Percentiles rank a stretch among this genome's conserved stretches.
phyloP scores from a whole-genome alignment of 2,888 invertebrate species.

The Noctuana brunneofusca region DNA sequence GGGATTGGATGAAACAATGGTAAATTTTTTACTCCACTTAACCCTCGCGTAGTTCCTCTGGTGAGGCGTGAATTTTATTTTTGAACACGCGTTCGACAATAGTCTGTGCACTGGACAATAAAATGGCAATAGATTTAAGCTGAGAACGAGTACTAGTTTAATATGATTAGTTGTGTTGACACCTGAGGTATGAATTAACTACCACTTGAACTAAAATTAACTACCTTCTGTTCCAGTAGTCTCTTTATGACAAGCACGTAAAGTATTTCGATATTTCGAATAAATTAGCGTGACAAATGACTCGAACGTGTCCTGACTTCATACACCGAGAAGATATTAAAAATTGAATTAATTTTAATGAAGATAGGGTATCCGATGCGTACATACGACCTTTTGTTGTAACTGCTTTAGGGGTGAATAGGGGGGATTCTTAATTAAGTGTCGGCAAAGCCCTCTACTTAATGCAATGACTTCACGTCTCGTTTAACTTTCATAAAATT shows the following conservation, averaged over 20 bases:
- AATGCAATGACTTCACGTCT: constrained; percentile 80
- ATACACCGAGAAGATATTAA: constrained; percentile 54
- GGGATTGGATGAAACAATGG: constrained; percentile 57
- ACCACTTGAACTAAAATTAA: no score
- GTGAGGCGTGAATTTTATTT: constrained; percentile 40
- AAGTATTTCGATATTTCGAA: constrained; percentile 19
- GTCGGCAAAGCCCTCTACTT: constrained; percentile 76
- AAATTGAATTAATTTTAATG: constrained; percentile 75
- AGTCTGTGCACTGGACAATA: constrained; percentile 7
- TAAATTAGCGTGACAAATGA: constrained; percentile 51
- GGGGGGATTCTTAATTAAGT: constrained; percentile 81
- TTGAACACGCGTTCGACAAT: constrained; percentile 18
- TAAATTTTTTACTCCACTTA: constrained; percentile 61
- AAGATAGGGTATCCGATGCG: constrained; percentile 62
- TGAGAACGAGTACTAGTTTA: background rate
- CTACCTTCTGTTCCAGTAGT: background rate
- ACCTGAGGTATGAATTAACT: background rate
- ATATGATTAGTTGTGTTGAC: background rate
- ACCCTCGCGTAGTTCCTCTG: constrained; percentile 48
- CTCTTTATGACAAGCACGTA: constrained; percentile 3
- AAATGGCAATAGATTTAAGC: constrained; percentile 10
- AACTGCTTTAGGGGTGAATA: constrained; percentile 57
- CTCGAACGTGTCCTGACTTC: constrained; percentile 54
- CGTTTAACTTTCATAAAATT: constrained; percentile 81
- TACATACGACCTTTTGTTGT: constrained; percentile 74